Conservation (phyloP, 2,888 invertebrate species). For the Ramazzottius varieornatus region DNA sequence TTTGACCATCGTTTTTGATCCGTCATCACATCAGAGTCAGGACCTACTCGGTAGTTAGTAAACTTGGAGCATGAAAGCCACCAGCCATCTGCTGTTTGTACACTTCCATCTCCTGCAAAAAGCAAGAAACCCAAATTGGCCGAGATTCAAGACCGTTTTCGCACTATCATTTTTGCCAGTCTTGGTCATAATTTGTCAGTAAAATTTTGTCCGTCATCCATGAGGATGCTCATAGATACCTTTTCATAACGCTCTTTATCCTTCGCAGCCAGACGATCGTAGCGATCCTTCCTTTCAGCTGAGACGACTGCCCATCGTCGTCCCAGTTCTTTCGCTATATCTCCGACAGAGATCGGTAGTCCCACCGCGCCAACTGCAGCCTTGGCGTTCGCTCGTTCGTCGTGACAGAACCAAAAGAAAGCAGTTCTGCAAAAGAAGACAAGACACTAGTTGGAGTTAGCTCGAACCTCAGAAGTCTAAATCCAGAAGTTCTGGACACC, state of each 20-base stretch:
- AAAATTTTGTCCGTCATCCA: neutral
- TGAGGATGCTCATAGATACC: constrained; percentile 34
- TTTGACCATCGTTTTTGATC: too few species aligned
- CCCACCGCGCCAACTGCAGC: constrained; percentile 69
- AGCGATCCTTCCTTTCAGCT: constrained; percentile 56
- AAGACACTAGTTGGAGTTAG: too few species aligned
- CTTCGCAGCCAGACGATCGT: constrained; percentile 69
- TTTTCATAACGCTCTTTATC: constrained; percentile 85
- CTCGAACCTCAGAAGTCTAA: too few species aligned
- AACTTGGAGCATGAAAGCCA: too few species aligned
- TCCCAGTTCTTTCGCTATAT: constrained; percentile 83
- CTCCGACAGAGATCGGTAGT: constrained; percentile 49
- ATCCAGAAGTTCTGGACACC: constrained; percentile 34
- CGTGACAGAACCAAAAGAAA: constrained; percentile 98
- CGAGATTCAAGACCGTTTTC: too few species aligned
- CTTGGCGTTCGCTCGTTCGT: constrained; percentile 80
- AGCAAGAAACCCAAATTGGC: too few species aligned
- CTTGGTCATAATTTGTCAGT: too few species aligned
- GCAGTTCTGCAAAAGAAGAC: constrained; percentile 47
- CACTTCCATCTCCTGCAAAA: too few species aligned
- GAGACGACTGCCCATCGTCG: constrained; percentile 72
- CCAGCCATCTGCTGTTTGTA: too few species aligned
- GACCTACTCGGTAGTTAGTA: too few species aligned
- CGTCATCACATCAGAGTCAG: too few species aligned
- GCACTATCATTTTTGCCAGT: too few species aligned